Evolutionary conservation across 2,797 vertebrate species (phyloP), one percentile per base, ranked within the genome.

Genomic region (Botia almorhae): DNA sequence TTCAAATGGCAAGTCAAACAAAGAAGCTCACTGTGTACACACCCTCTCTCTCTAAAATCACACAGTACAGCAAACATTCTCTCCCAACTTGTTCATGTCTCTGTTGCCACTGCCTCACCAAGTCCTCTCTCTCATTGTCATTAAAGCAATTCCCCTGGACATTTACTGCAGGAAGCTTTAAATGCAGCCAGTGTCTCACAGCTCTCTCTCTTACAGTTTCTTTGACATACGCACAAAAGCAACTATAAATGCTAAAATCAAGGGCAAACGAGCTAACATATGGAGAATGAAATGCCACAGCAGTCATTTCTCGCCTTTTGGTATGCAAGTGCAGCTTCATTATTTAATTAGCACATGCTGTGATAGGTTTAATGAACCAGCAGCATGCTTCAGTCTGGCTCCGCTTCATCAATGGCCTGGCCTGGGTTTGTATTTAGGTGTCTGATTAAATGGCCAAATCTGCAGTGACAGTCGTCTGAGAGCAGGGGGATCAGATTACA

Each of bases 301-400:
- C 89, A 87, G 90, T 86, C 74, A 78, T 86, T 84, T 86, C 74
- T 86, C 85, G 81, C 75, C 80, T 76, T 86, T 80, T 69, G 71
- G 81, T 67, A 83, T 81, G 76, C 81, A 71, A 85, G 75, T 29
- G 76, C 50, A 69, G 64, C 72, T 84, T 76, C 81, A 76, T 83
- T 85, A 86, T 86, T 86, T 84, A 85, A 86, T 86, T 86, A 86
- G 82, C 78, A 73, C 85, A 81, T 81, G 85, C 83, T 83, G 85
- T 81, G 81, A 86, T 83, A 77, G 79, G 83, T 82, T 82, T 83
- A 86, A 86, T 86, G 81, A 86, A 78, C 81, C 81, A 76, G 79
- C 75, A 53, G 61, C 23, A n/a, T 29, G 68, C 81, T 68, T 69
- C 78, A 67, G 76, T 82, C 80, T 70, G 78, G 74, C 81, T 70